Evolutionary conservation across 2,888 invertebrate genomes (phyloP).

Genomic region (Bellardia bayeri): DNA sequence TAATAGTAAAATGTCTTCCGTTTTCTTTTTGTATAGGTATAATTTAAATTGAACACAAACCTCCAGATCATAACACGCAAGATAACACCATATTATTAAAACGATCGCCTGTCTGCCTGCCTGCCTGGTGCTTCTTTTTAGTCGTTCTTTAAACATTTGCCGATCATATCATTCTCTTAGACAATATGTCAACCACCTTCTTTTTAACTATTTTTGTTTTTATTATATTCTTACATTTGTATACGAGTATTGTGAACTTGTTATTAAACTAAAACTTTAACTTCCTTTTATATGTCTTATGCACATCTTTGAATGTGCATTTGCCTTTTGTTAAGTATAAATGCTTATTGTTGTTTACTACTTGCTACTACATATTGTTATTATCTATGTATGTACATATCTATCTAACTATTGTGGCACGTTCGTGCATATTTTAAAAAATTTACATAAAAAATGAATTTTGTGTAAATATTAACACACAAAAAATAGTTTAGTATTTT

Average conservation of each 20-base stretch:
- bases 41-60: slow-evolving; percentile 51
- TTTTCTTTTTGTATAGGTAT: slow-evolving; percentile 14
- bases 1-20: slow-evolving; percentile 43
- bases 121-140: slow-evolving; percentile 39
- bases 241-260: slow-evolving; percentile 10
- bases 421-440: slow-evolving; percentile 62
- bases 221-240: background rate
- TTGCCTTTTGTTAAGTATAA: slow-evolving; percentile 35
- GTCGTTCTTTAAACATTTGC: slow-evolving; percentile 6
- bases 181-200: slow-evolving; percentile 68
- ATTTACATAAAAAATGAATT: slow-evolving; percentile 69
- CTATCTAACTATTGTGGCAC: slow-evolving; percentile 67
- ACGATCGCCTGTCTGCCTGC: slow-evolving; percentile 49
- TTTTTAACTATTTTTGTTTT: slow-evolving; percentile 8
- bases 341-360: background rate
- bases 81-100: slow-evolving; percentile 73
- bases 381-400: slow-evolving; percentile 1
- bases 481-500: slow-evolving; percentile 69
- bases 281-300: slow-evolving; percentile 29
- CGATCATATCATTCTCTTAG: slow-evolving; percentile 62
- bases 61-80: slow-evolving; percentile 71
- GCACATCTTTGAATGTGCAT: background rate
- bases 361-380: background rate
- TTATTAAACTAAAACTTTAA: slow-evolving; percentile 25
- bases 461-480: slow-evolving; percentile 60